A percentile compares a stretch with the other conserved stretches of the same genome.
Evolutionary conservation across 1,140 invertebrate genomes (phyloP).

Genomic region (Hypsibius dujardini): DNA sequence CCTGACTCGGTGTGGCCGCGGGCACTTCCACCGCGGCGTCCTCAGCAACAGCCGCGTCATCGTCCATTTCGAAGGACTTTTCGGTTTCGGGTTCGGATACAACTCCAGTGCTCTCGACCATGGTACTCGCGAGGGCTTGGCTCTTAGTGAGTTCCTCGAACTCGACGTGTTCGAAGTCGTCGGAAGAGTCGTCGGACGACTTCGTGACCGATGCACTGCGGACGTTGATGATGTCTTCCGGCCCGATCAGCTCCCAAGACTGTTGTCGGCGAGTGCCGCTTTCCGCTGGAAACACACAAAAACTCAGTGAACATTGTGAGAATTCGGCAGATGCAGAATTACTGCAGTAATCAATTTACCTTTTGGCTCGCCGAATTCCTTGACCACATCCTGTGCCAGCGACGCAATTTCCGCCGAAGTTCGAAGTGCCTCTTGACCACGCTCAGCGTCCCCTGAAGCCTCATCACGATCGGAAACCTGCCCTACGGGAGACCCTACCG

Average conservation of each 20-base stretch:
- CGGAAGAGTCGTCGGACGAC: background rate
- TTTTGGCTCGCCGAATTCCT: background rate
- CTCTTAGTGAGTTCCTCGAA: background rate
- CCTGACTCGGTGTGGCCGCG: background rate
- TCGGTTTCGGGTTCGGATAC: slow-evolving; percentile 13
- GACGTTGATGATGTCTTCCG: slow-evolving; percentile 3
- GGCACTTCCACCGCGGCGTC: background rate
- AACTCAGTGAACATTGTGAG: background rate
- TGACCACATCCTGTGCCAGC: background rate
- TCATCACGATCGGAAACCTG: background rate
- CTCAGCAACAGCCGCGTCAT: background rate
- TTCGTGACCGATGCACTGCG: slow-evolving; percentile 6
- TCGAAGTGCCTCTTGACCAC: background rate
- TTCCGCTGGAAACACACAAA: background rate
- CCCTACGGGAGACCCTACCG: background rate
- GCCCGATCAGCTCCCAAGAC: slow-evolving; percentile 13
- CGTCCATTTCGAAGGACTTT: background rate
- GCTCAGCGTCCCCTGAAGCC: background rate
- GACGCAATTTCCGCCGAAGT: background rate
- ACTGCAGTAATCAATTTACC: too few relatives aligned
- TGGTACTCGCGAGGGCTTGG: background rate
- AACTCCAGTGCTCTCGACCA: background rate
- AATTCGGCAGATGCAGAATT: background rate
- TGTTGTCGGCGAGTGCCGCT: background rate
- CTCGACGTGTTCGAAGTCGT: background rate